Base-by-base conservation (phyloP, 1,140 invertebrate genomes). In the Onthophagus taurus region DNA sequence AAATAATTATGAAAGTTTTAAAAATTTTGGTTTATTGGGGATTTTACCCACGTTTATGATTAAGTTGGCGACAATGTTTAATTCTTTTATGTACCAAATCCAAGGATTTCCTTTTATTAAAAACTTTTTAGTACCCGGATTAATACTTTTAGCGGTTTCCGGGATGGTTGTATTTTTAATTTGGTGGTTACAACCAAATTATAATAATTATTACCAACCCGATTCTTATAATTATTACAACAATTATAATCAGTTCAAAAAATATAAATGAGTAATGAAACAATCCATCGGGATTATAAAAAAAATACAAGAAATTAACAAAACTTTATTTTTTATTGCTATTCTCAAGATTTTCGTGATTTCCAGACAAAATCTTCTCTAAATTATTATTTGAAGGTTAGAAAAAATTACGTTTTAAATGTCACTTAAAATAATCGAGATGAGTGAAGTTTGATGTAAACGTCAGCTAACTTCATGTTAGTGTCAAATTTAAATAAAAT, bases 161-260 rank as follows among this genome's bases (percentile, higher is more conserved):
- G 58, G 59, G 2, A 42, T 45, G 11, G 39, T 60, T 24, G 43
- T 61, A 14, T 63, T 63, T 45, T 47, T 63, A 24, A 50, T 58
- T 12, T 62, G 52, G 48, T 59, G 55, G 53, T 43, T 59, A 33
- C 55, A 58, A 42, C 51, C 53, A 30, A 41, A 29, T 41, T 41
- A 41, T 37, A 21, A 37, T n/a, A 12, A 21, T 2, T 12, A 21
- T 21, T n/a, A 9, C 5, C 14, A 13, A 11, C 19, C 16, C 3
- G 19, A 14, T 34, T 34, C 33, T 1, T 2, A 34, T 14, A 14
- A 34, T 34, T 0, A 12, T 6, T 17, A 34, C 19, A 12, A 14
- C 16, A 13, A 13, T 13, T 11, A 9, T 14, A 17, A 34, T 14
- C 33, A 34, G 14, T n/a, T n/a, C n/a, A n/a, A n/a, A n/a, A n/a